Percentiles rank a stretch among this genome's conserved stretches.
These are phyloP conservation scores for Bubo bubo DNA, from an alignment of 2,113 vertebrate species.

Conservation along the genomic window DNA sequence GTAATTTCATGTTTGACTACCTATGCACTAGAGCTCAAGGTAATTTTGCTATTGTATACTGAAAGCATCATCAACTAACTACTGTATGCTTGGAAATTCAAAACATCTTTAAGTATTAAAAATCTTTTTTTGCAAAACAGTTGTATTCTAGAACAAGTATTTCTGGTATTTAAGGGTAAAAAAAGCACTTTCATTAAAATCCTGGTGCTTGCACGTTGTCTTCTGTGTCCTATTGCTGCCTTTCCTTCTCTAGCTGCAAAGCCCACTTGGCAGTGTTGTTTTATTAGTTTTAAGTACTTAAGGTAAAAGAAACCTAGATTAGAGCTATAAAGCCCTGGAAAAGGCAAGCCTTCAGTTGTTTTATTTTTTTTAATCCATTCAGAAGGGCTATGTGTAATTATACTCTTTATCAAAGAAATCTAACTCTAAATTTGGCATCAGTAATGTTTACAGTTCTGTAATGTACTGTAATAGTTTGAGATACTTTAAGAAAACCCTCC, in stretches of 20 bases:
- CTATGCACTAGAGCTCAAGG: neutral
- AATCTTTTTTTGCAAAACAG: neutral
- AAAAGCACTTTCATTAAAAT: neutral
- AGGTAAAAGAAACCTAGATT: conserved; percentile 43
- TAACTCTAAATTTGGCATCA: conserved; percentile 62
- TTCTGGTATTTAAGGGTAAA: conserved; percentile 10
- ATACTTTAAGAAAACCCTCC: conserved; percentile 73
- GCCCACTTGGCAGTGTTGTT: neutral
- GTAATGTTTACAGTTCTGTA: neutral
- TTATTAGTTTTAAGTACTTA: neutral
- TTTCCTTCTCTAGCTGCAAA: neutral
- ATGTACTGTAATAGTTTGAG: neutral
- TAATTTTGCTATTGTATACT: neutral
- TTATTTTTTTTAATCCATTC: neutral
- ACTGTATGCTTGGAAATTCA: conserved; percentile 17
- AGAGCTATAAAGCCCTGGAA: neutral
- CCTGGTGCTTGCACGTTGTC: neutral
- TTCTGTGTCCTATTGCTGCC: neutral
- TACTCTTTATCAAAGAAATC: conserved; percentile 13
- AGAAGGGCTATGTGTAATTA: neutral
- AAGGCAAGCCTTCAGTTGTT: neutral
- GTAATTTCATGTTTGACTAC: neutral
- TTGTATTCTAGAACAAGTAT: neutral
- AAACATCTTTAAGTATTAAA: conserved; percentile 24
- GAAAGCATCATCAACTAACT: conserved; percentile 16